Base-by-base conservation (phyloP, 2,797 vertebrate species). In the Dendrocincla tyrannina region DNA sequence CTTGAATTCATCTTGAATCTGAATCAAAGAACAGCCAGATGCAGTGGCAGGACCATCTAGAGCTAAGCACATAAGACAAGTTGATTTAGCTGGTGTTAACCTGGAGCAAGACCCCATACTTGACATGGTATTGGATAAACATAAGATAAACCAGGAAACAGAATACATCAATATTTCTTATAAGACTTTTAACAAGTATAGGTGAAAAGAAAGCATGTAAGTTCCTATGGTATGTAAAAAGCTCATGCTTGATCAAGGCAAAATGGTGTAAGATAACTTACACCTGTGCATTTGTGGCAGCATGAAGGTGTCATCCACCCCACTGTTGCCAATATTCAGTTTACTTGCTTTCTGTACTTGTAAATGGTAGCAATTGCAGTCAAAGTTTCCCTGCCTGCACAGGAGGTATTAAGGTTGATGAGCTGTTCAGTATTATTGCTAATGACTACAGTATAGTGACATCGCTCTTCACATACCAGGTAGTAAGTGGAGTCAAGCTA, bases 341-440 rank as follows among this genome's bases (percentile, higher is more conserved):
- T 89, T 59, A n/a, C 32, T 83, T 62, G 49, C 35, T 80, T 67
- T 63, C 50, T 88, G 1, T 47, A 32, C 75, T 28, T 78, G 56
- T 24, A 77, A 60, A 41, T 1, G 2, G 30, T 30, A 82, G 41
- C 78, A 78, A 62, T 25, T 68, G 69, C 58, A 91, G 72, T 52
- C 72, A 72, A 33, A 85, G 56, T 55, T 92, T 67, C 50, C 62
- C 50, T 63, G 28, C 52, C 85, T 84, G 35, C 42, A 75, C 44
- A 73, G 73, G 23, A 95, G 55, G 55, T 63, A 69, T 67, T 78
- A 52, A 92, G 62, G 47, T 39, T 85, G 89, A 89, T 90, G 82
- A 93, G 79, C 59, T 81, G 49, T 76, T 91, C 66, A 69, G 82
- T 91, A 92, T 86, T 69, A 80, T 58, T 90, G 68, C 58, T 93